Evolutionary conservation across 2,888 invertebrate genomes (phyloP), one percentile per base, ranked within the genome.

Genomic region (Imbricaverruca yamaguchii): DNA sequence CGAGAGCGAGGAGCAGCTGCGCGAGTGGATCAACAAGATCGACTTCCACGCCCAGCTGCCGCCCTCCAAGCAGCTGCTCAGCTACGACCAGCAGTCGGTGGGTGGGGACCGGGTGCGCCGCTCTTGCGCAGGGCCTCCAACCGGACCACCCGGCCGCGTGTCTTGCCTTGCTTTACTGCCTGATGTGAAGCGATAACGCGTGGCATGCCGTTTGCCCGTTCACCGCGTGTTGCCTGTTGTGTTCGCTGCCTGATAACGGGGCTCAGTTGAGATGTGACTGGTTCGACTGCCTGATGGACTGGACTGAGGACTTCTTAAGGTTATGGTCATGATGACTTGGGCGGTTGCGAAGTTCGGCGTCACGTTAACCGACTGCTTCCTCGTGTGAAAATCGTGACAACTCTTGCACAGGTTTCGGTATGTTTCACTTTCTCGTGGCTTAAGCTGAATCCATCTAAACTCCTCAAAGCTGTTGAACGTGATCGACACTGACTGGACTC

Each of bases 21-120:
- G 83, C 55, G 84, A 84, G 67, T 84, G 84, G 83, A 83, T 84
- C 21, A 83, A 82, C 81, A 84, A 84, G 80, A 77, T 83, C 84
- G 91, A 93, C 81, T 97, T 97, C 91, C 96, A 97, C 88, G 97
- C 98, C 21, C 91, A 91, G 85, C 89, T 97, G 83, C 95, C 96
- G 21, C 97, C 97, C 21, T 93, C 92, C 87, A 90, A 95, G 86
- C 96, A 96, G 87, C 89, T 96, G 63, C 90, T 95, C 81, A 94
- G 94, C 84, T 95, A 95, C 87, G 92, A 93, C 55, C 74, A 55
- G 55, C 74, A 74, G 74, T 2, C 74, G 74, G 74, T 74, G 74
- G 55, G 74, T 39, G 39, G 1, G 39, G 39, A 39, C 39, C 39
- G 69, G n/a, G 3, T 18, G 21, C 69, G 39, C 74, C 1, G 23